Conservation (phyloP, 2,888 invertebrate species). For the Automeris io region DNA sequence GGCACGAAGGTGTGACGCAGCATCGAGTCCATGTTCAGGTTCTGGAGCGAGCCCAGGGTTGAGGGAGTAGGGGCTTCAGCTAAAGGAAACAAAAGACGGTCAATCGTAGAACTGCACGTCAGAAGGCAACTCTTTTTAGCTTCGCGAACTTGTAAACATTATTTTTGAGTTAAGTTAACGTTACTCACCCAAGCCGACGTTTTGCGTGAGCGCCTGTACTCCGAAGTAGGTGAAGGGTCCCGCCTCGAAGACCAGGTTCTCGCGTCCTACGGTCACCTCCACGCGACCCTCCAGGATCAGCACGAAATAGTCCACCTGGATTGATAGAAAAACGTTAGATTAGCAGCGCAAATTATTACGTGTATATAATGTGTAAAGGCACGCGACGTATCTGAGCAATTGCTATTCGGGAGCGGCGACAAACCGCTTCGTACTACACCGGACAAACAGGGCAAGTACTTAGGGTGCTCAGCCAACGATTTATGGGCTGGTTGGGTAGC, state of each 20-base stretch:
- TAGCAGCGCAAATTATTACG: background rate
- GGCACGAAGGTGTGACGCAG: constrained; percentile 91
- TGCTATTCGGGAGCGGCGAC: no score
- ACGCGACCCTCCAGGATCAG: constrained; percentile 96
- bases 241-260: constrained; percentile 93
- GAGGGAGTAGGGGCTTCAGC: constrained; percentile 73
- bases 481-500: no score
- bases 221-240: constrained; percentile 97
- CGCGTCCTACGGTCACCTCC: constrained; percentile 94
- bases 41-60: constrained; percentile 85
- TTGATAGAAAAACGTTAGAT: constrained; percentile 11
- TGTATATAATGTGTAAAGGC: no score
- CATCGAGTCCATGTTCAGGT: constrained; percentile 88
- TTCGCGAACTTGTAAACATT: background rate
- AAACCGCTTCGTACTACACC: no score
- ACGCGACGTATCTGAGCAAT: no score
- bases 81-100: constrained; percentile 16
- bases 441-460: no score
- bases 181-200: constrained; percentile 82
- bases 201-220: constrained; percentile 87
- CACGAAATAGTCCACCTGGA: constrained; percentile 90
- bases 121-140: background rate
- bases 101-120: background rate
- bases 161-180: background rate
- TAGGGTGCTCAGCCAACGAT: no score